A percentile compares a stretch with the other conserved stretches of the same genome.
These are phyloP conservation scores for Ameiurus melas DNA, from an alignment of 2,113 vertebrate genomes.

Conservation along the genomic window DNA sequence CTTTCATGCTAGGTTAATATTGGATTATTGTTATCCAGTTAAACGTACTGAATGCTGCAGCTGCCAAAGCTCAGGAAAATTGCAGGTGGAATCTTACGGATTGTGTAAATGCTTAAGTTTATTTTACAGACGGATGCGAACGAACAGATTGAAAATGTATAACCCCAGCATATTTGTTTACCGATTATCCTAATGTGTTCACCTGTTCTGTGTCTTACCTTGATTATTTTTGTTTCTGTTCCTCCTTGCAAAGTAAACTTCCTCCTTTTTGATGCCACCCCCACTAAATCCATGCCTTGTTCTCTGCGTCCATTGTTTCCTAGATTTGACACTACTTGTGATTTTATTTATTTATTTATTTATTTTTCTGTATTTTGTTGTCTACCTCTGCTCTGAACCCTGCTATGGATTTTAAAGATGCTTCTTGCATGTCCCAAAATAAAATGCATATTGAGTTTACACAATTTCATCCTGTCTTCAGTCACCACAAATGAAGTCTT, in stretches of 20 bases:
- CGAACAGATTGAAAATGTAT: no score
- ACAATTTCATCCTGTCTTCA: neutral
- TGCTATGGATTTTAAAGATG: neutral
- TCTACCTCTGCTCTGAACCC: neutral
- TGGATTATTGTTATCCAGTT: no score
- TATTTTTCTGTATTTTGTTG: neutral
- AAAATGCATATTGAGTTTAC: neutral
- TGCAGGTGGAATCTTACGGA: no score
- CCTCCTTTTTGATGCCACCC: no score
- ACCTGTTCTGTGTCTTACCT: neutral
- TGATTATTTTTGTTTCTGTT: neutral
- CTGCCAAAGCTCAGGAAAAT: no score
- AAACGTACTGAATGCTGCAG: no score
- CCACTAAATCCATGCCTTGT: neutral
- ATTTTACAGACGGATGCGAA: no score
- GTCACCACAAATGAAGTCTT: constrained; percentile 66
- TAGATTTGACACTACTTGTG: neutral
- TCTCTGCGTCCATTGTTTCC: neutral
- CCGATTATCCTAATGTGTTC: neutral
- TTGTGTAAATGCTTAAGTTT: no score
- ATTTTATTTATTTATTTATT: no score
- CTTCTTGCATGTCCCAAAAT: neutral
- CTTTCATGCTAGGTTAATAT: no score
- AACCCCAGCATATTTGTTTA: neutral
- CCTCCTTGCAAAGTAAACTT: neutral